A percentile compares a stretch with the other conserved stretches of the same genome.
Evolutionary conservation across 2,113 vertebrate species (phyloP).

Genomic region (Varanus salvator): DNA sequence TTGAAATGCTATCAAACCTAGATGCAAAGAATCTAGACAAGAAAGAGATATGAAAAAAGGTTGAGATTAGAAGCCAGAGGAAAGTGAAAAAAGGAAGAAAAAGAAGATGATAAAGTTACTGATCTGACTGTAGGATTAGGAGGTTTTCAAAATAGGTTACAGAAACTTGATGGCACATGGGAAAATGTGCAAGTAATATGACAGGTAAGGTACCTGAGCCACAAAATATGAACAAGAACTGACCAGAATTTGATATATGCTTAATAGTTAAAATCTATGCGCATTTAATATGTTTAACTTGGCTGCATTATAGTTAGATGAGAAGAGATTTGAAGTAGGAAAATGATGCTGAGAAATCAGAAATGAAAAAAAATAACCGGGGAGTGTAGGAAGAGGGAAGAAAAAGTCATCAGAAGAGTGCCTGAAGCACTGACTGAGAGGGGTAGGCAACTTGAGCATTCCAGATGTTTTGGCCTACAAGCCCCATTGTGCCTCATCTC

Average conservation of each 20-base stretch:
- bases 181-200: not conserved
- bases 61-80: not conserved
- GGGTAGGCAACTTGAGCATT: no score
- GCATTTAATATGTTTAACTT: not conserved
- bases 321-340: not conserved
- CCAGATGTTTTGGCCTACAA: no score
- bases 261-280: not conserved
- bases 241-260: not conserved
- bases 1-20: conserved; percentile 1
- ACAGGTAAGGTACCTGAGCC: not conserved
- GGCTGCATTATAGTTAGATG: not conserved
- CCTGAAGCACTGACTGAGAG: not conserved
- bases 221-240: not conserved
- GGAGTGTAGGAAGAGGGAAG: not conserved
- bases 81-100: not conserved
- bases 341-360: not conserved
- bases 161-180: not conserved
- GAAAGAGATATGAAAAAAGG: no score
- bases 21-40: not conserved
- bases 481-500: no score
- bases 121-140: not conserved
- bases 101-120: not conserved
- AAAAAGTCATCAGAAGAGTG: not conserved
- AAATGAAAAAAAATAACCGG: not conserved
- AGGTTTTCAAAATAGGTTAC: not conserved